A percentile compares a stretch with the other conserved stretches of the same genome.
Evolutionary conservation across 2,797 vertebrate genomes (phyloP).

Genomic region (Microctenopoma lineatum): DNA sequence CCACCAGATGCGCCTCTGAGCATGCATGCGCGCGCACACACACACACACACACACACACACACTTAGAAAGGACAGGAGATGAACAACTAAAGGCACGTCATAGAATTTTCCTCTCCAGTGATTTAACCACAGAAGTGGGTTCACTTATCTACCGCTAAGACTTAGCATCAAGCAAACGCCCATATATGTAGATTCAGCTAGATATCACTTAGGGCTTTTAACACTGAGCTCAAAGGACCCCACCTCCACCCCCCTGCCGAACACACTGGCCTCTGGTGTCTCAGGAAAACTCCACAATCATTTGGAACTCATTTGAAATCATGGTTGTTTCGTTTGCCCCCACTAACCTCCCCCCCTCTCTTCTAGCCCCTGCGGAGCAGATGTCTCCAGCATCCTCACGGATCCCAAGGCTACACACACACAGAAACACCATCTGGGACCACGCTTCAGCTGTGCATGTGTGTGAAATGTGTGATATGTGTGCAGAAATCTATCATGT

Average conservation of each 20-base stretch:
- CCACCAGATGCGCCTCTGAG: constrained; percentile 83
- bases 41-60: constrained; percentile 15
- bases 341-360: constrained; percentile 59
- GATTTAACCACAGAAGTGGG: constrained; percentile 64
- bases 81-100: constrained; percentile 61
- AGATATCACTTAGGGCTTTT: constrained; percentile 41
- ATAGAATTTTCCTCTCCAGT: constrained; percentile 51
- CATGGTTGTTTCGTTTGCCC: constrained; percentile 73
- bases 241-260: constrained; percentile 7
- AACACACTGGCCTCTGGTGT: constrained; percentile 61
- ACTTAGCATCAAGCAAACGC: constrained; percentile 44
- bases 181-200: constrained; percentile 59
- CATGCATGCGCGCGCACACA: constrained; percentile 29
- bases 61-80: constrained; percentile 49
- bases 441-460: constrained; percentile 73
- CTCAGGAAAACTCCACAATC: constrained; percentile 69
- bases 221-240: constrained; percentile 64
- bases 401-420: constrained; percentile 82
- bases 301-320: constrained; percentile 80
- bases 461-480: constrained; percentile 49
- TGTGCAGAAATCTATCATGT: constrained; percentile 48
- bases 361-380: constrained; percentile 77
- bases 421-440: constrained; percentile 85
- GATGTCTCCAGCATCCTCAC: constrained; percentile 83
- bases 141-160: constrained; percentile 53